Percentiles rank a stretch among this genome's conserved stretches.
Evolutionary conservation across 2,888 invertebrate genomes (phyloP).

Genomic region (Eristalis intricaria): DNA sequence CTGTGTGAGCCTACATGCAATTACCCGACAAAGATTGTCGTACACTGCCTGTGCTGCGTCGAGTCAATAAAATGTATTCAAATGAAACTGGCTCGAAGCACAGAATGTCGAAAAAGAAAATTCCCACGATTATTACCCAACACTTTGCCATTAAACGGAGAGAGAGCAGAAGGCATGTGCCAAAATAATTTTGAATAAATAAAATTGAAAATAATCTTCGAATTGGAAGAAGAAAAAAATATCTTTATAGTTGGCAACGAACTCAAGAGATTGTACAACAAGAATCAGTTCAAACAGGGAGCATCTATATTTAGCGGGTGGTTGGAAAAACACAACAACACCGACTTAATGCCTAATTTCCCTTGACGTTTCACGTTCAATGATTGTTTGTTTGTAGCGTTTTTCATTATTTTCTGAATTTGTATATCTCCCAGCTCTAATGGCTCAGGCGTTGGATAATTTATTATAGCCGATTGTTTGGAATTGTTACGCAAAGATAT

Average conservation of each 20-base stretch:
- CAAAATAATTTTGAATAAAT: slow-evolving; percentile 7
- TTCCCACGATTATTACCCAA: slow-evolving; percentile 36
- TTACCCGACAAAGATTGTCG: not conserved
- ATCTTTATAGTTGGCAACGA: slow-evolving; percentile 24
- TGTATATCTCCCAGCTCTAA: not conserved
- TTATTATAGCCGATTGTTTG: slow-evolving; percentile 18
- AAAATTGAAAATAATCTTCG: not conserved
- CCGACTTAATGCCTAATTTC: slow-evolving; percentile 26
- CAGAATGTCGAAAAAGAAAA: not conserved
- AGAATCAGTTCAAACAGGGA: slow-evolving; percentile 5
- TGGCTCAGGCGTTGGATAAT: not conserved
- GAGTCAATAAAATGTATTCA: not conserved
- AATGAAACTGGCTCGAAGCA: not conserved
- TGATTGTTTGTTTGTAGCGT: not conserved
- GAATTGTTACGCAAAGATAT: not conserved
- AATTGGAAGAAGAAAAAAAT: not conserved
- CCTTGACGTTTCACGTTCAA: slow-evolving; percentile 8
- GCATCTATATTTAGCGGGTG: slow-evolving; percentile 15
- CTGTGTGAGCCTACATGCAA: not conserved
- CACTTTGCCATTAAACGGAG: not conserved
- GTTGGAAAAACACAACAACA: slow-evolving; percentile 6
- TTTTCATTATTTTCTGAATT: not conserved
- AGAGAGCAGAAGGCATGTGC: not conserved
- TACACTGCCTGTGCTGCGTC: not conserved
- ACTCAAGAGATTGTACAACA: not conserved